These are phyloP conservation scores for Tylochromis polylepis DNA, from an alignment of 2,113 vertebrate genomes.

Conservation along the genomic window DNA sequence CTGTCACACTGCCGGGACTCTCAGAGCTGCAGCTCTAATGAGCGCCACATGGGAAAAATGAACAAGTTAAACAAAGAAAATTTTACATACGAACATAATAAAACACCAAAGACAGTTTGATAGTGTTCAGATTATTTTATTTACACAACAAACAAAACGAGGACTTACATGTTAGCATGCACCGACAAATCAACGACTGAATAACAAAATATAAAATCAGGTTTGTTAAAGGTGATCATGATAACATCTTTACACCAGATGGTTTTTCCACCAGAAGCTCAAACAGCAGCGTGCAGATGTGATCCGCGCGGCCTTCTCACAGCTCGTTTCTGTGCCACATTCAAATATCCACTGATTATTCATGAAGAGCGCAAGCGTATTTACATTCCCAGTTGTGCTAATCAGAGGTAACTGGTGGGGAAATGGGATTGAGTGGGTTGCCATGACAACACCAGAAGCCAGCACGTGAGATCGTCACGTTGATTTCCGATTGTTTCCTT, in stretches of 20 bases:
- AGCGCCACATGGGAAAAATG: neutral
- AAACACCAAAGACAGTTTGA: neutral
- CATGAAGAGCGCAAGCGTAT: too few relatives aligned
- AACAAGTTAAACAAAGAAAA: neutral
- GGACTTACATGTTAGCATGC: neutral
- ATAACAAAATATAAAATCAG: neutral
- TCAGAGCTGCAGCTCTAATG: neutral
- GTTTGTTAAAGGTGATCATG: neutral
- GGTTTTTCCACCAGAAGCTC: neutral
- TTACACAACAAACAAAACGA: neutral
- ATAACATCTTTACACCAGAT: neutral
- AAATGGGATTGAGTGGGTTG: too few relatives aligned
- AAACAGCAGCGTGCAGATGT: neutral
- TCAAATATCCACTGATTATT: too few relatives aligned
- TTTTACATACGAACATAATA: neutral
- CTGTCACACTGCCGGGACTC: neutral
- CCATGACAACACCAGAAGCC: too few relatives aligned
- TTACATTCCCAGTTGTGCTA: too few relatives aligned
- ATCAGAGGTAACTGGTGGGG: too few relatives aligned
- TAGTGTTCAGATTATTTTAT: neutral
- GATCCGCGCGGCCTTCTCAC: too few relatives aligned
- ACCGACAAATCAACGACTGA: neutral
- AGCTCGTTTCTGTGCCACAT: too few relatives aligned
- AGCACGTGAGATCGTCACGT: too few relatives aligned
- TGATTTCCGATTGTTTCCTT: too few relatives aligned